Base-by-base conservation (phyloP, 92 coral and sea anemone genomes). In the Blastomussa wellsi region DNA sequence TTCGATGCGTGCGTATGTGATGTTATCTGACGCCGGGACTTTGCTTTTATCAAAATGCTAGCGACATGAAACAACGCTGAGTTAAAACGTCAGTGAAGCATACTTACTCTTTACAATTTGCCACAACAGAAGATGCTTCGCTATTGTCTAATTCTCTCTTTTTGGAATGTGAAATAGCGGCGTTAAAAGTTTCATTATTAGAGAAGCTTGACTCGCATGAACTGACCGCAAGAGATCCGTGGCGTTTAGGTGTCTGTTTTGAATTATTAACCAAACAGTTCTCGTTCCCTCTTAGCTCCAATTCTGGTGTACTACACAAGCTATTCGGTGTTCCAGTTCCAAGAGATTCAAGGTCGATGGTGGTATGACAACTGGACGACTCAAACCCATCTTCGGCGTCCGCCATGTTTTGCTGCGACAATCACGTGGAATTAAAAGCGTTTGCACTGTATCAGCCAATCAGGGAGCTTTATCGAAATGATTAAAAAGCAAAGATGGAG, bases 341-440 rank as follows among this genome's bases (percentile, higher is more conserved):
- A 10, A 75, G 74, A n/a, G 87, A 83, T 41, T 42, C 80, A 57
- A 83, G 57, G 80, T 62, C 87, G 57, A 83, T 74, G 74, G 32
- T 74, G 6, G 87, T 57, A 49, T 83, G 72, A 83, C 87, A 83
- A 39, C 57, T 41, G n/a, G 80, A 32, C 39, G 70, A 82, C 49
- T 82, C 86, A 17, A 74, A 74, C 44, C 42, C 74, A 17, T 83
- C 82, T 79, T 36, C 87, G 26, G 55, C 80, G 64, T 83, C 87
- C 74, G 87, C 87, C 87, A 83, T 83, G 87, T 83, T 83, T 74
- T 74, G 55, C 87, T 74, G 7, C 36, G 31, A 22, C 72, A 75
- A 83, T 83, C 87, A 83, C 87, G 80, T 83, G 87, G 87, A 74
- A 83, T 74, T 83, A 74, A 75, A 74, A 60, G 70, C 74, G 75